These are phyloP conservation scores for Scaptomyza cyrtandrae DNA, from an alignment of 2,888 invertebrate genomes.

Conservation along the genomic window DNA sequence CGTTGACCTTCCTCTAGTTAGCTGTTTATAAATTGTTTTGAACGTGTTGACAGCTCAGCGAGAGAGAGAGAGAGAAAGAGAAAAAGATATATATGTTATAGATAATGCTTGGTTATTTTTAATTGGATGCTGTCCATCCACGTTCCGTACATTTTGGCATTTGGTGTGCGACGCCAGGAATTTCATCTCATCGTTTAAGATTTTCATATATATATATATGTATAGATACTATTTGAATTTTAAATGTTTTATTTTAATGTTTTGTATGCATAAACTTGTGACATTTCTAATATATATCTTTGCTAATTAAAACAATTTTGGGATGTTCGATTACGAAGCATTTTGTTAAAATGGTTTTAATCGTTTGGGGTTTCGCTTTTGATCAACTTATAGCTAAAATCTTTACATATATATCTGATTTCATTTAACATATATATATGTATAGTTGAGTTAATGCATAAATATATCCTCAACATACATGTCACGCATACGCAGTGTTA, in stretches of 20 bases:
- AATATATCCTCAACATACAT: neutral
- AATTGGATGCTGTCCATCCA: conserved; percentile 33
- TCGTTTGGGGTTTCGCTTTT: neutral
- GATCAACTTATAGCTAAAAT: no score
- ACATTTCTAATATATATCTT: neutral
- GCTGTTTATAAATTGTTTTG: conserved; percentile 6
- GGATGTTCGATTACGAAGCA: neutral
- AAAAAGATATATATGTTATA: conserved; percentile 22
- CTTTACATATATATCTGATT: no score
- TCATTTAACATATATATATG: no score
- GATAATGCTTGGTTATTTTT: conserved; percentile 45
- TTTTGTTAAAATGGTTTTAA: neutral
- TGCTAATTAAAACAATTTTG: neutral
- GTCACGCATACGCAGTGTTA: conserved; percentile 39
- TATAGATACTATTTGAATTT: conserved; percentile 1
- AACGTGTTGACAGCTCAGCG: conserved; percentile 31
- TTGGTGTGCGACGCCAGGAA: conserved; percentile 29
- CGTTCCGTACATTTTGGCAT: conserved; percentile 12
- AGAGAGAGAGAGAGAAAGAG: neutral
- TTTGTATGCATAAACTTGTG: neutral
- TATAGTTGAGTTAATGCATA: neutral
- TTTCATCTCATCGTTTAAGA: conserved; percentile 31
- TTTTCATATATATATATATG: neutral
- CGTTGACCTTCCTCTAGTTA: conserved; percentile 54
- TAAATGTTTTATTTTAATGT: neutral